phyloP scores from a whole-genome alignment of 2,797 vertebrate species.

The Synaphobranchus kaupii region DNA sequence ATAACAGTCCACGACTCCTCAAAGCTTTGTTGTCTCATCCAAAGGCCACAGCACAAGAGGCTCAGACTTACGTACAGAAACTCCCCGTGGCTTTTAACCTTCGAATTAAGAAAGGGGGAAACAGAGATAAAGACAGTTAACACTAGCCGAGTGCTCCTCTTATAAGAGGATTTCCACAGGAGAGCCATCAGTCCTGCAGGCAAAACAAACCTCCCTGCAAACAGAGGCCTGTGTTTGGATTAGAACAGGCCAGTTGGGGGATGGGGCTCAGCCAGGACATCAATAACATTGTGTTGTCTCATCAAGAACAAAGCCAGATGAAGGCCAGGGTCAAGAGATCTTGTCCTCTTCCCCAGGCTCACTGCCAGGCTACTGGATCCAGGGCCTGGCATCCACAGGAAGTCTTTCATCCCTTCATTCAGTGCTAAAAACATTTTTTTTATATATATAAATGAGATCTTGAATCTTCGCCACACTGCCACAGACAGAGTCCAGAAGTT shows the following conservation, averaged over 20 bases:
- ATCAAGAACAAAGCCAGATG: conserved; percentile 10
- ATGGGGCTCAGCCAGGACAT: neutral
- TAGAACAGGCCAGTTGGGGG: neutral
- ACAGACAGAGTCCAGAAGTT: neutral
- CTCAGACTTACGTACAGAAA: neutral
- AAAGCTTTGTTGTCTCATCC: conserved; percentile 15
- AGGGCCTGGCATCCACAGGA: neutral
- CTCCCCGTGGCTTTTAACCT: conserved; percentile 17
- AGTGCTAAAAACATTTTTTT: neutral
- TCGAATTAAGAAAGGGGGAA: neutral
- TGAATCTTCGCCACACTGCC: neutral
- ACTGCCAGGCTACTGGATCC: neutral
- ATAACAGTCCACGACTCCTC: conserved; percentile 4
- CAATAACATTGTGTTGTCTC: neutral
- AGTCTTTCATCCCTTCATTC: neutral
- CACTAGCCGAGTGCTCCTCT: neutral
- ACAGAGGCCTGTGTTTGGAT: conserved; percentile 18
- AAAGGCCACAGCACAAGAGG: neutral
- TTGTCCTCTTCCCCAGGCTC: neutral
- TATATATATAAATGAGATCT: neutral
- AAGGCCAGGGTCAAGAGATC: neutral
- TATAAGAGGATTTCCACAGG: neutral
- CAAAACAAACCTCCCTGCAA: conserved; percentile 11
- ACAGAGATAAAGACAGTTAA: conserved; percentile 16
- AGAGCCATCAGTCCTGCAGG: conserved; percentile 20